These are phyloP conservation scores for Zoanthus sociatus DNA, from an alignment of 92 coral and sea anemone species.

Conservation along the genomic window DNA sequence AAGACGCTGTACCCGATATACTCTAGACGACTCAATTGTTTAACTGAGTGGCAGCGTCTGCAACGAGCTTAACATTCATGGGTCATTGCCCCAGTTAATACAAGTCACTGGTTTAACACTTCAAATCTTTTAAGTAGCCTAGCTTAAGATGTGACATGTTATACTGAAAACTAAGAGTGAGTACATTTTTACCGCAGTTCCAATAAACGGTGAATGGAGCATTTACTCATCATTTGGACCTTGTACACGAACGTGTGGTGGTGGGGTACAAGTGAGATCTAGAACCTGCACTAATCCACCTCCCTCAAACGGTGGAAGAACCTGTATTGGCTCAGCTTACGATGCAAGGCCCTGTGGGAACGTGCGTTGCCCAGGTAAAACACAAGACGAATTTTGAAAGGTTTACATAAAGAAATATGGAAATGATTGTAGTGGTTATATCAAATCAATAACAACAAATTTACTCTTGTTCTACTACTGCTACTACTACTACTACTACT, in stretches of 20 bases:
- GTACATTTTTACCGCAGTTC: not conserved
- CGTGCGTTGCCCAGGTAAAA: not conserved
- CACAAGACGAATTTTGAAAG: not conserved
- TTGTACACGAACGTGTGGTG: not conserved
- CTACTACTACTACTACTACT: not conserved
- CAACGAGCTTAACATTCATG: no score
- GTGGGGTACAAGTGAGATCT: not conserved
- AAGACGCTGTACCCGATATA: no score
- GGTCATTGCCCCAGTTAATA: no score
- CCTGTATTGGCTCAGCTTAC: not conserved
- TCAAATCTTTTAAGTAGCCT: no score
- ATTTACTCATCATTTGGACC: not conserved
- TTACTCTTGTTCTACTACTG: not conserved
- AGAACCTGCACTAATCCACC: slow-evolving; percentile 6
- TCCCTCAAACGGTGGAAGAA: slow-evolving; percentile 2
- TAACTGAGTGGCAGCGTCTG: no score
- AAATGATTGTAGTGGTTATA: no score
- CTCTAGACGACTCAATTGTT: no score
- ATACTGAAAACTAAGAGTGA: not conserved
- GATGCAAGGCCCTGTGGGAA: not conserved
- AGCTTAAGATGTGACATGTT: not conserved
- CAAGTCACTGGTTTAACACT: no score
- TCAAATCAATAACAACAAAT: not conserved
- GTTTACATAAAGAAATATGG: no score
- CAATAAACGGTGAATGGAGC: not conserved